phyloP scores from a whole-genome alignment of 1,140 invertebrate species.

The Drosophila pallidifrons region DNA sequence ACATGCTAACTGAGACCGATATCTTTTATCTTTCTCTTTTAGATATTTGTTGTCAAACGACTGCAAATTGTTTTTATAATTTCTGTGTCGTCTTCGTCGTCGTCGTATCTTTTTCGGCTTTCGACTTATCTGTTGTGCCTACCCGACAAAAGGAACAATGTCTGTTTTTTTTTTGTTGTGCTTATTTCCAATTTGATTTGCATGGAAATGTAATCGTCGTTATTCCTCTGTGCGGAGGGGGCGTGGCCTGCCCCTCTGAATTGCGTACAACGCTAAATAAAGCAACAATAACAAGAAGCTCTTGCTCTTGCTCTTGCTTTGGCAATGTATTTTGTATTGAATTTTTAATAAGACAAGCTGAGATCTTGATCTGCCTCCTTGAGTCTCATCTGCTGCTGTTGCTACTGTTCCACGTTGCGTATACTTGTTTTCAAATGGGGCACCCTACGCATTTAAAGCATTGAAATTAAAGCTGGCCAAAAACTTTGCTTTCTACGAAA shows the following conservation, averaged over 20 bases:
- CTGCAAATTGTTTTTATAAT: constrained; percentile 78
- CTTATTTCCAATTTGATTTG: constrained; percentile 75
- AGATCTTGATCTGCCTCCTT: constrained; percentile 47
- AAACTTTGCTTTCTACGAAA: not conserved
- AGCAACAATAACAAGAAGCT: constrained; percentile 34
- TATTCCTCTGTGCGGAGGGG: not conserved
- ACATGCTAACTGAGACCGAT: constrained; percentile 19
- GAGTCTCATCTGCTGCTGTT: not conserved
- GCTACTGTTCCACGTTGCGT: constrained; percentile 8
- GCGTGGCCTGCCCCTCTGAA: not conserved
- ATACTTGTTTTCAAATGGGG: constrained; percentile 44
- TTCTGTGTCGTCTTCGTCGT: constrained; percentile 29
- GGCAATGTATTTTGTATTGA: constrained; percentile 78
- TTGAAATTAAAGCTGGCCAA: not conserved
- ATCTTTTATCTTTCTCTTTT: constrained; percentile 21
- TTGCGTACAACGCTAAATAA: constrained; percentile 1
- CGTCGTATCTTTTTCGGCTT: constrained; percentile 25
- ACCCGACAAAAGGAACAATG: constrained; percentile 29
- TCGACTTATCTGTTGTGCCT: constrained; percentile 37
- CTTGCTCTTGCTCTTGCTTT: constrained; percentile 48
- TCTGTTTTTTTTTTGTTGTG: constrained; percentile 42
- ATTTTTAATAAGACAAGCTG: constrained; percentile 74
- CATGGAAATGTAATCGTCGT: constrained; percentile 78
- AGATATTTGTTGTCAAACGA: constrained; percentile 29
- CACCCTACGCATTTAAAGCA: constrained; percentile 2